Evolutionary conservation across 2,888 invertebrate genomes (phyloP).

Genomic region (Axea sp.): DNA sequence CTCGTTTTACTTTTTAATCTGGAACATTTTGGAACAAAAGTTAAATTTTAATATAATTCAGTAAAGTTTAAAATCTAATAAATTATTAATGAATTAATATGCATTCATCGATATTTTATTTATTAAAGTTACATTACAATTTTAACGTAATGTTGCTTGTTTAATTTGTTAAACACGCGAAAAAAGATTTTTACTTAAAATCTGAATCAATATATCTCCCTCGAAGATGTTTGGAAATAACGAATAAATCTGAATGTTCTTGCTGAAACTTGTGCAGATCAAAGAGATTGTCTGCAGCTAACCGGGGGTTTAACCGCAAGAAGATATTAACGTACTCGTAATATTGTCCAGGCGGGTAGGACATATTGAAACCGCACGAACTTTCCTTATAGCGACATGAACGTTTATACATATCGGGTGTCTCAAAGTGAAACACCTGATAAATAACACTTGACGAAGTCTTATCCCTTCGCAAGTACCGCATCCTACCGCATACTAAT

Average conservation of each 20-base stretch:
- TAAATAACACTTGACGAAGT: conserved; percentile 42
- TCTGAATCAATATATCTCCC: too few species aligned
- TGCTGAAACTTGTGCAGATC: conserved; percentile 65
- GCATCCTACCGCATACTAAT: conserved; percentile 23
- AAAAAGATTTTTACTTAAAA: too few species aligned
- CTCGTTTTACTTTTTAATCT: conserved; percentile 18
- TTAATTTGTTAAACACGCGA: too few species aligned
- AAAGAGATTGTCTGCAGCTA: conserved; percentile 69
- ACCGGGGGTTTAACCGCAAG: conserved; percentile 72
- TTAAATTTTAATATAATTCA: background rate
- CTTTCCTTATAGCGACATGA: conserved; percentile 74
- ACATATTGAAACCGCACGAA: conserved; percentile 78
- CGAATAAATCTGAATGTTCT: conserved; percentile 15
- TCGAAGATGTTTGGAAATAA: conserved; percentile 5
- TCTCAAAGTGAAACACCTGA: conserved; percentile 55
- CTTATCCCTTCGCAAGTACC: background rate
- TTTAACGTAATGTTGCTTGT: too few species aligned
- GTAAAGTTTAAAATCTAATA: too few species aligned
- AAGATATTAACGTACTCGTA: conserved; percentile 77
- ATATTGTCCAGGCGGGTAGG: conserved; percentile 76
- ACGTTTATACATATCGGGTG: conserved; percentile 66
- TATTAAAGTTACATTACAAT: too few species aligned
- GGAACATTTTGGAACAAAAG: conserved; percentile 20
- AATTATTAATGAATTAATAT: too few species aligned
- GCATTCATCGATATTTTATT: too few species aligned